Percentiles rank a stretch among this genome's conserved stretches.
Evolutionary conservation across 2,888 invertebrate genomes (phyloP).

Genomic region (Theristus sp.): DNA sequence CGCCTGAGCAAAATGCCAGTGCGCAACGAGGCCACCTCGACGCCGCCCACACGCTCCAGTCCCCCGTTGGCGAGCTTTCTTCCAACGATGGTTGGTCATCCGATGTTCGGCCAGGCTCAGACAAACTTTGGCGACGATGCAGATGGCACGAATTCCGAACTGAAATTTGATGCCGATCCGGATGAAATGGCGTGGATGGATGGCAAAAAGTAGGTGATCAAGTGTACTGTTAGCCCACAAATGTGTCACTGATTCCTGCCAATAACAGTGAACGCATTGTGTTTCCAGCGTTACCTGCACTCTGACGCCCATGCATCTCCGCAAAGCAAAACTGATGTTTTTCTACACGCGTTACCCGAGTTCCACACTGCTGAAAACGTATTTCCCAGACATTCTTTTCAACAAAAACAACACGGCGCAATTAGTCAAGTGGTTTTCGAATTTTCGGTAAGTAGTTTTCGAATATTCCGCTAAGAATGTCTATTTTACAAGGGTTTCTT

Average conservation of each 20-base stretch:
- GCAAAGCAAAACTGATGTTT: conserved; percentile 99
- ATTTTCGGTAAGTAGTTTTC: conserved; percentile 97
- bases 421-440: conserved; percentile 99
- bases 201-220: too few relatives aligned
- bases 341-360: conserved; percentile 99
- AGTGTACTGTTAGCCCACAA: too few relatives aligned
- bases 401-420: conserved; percentile 99
- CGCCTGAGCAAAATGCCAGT: conserved; percentile 10
- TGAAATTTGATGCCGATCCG: background rate
- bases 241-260: too few relatives aligned
- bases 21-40: conserved; percentile 9
- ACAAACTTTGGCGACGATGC: conserved; percentile 17
- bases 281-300: too few relatives aligned
- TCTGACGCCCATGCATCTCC: conserved; percentile 95
- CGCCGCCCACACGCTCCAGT: conserved; percentile 2
- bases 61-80: conserved; percentile 10
- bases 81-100: conserved; percentile 23
- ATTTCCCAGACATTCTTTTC: conserved; percentile 99
- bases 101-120: conserved; percentile 14
- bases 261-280: too few relatives aligned
- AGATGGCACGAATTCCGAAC: conserved; percentile 8
- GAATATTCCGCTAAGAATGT: too few relatives aligned
- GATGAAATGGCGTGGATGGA: too few relatives aligned
- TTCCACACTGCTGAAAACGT: conserved; percentile 96
- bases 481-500: too few relatives aligned